Base-by-base conservation (phyloP, 53 echinoderm and acorn worm species). In the Hippasteria phrygiana region DNA sequence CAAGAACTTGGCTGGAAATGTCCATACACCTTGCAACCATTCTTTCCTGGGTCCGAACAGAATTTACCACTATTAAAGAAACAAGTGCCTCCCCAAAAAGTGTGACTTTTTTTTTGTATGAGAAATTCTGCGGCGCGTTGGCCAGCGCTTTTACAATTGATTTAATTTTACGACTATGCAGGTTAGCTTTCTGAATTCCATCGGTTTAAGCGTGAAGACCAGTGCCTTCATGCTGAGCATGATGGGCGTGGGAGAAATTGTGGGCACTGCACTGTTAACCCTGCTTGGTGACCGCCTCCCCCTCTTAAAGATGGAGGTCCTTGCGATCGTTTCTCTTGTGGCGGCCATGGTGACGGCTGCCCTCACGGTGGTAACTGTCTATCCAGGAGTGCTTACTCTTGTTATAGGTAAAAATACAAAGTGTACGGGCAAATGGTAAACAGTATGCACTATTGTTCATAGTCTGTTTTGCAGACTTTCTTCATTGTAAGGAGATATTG, bases 141-240 rank as follows among this genome's bases (percentile, higher is more conserved):
- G 34, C 69, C 27, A 33, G 69, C 65, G 82, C 82, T 82, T 82
- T 82, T 46, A 82, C 64, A 34, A 11, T 28, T 82, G 82, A 82
- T 82, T 46, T 82, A 65, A 82, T 82, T 82, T 82, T 82, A 82
- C 82, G 82, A 63, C 73, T 22, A 46, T 66, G 34, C 85, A 85
- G 85, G 85, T 85, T 37, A 85, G 85, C 85, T 85, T 85, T 85
- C 85, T 85, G 70, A 85, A 71, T 24, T 67, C 85, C 85, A 67
- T 85, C 22, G 85, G 85, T 32, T 85, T 85, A 38, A 85, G 85
- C 71, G 85, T 71, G 85, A 85, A 69, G 85, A 85, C 85, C 35
- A 70, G 70, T 85, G 85, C 85, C 85, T 85, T 85, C 71, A 71
- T 71, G 70, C 85, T 85, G 85, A 85, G 71, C 71, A 85, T 85